Conservation (phyloP, 23 tunicate genomes). For the Styela clava region DNA sequence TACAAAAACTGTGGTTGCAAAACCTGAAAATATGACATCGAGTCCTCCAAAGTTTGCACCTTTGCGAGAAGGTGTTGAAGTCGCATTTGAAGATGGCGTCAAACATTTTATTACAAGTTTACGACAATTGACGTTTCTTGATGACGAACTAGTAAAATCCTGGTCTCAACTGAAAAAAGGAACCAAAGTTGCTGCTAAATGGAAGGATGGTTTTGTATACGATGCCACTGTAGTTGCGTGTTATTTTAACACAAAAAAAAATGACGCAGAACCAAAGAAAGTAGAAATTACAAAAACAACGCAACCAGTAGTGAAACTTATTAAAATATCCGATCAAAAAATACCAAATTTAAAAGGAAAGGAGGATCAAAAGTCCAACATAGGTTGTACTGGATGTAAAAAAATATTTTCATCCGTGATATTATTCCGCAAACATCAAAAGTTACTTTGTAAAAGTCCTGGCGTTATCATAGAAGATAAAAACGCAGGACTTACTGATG, state of each 20-base stretch:
- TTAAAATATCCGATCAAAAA: neutral
- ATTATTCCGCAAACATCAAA: conserved; percentile 47
- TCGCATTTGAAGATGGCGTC: conserved; percentile 69
- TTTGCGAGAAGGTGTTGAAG: conserved; percentile 43
- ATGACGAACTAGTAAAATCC: conserved; percentile 71
- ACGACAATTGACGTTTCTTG: conserved; percentile 42
- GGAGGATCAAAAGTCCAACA: neutral
- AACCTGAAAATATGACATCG: no score
- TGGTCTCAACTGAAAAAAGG: conserved; percentile 64
- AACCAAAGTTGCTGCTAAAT: conserved; percentile 73
- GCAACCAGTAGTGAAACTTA: neutral
- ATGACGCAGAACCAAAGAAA: neutral
- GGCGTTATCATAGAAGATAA: conserved; percentile 30
- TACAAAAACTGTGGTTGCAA: no score
- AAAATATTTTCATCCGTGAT: conserved; percentile 22
- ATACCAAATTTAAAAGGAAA: no score
- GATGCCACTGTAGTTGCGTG: conserved; percentile 58
- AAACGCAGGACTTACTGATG: conserved; percentile 3
- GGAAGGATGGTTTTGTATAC: conserved; percentile 66
- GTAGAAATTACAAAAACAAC: neutral
- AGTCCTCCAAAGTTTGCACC: no score
- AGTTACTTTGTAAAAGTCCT: conserved; percentile 36
- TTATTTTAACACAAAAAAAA: conserved; percentile 4
- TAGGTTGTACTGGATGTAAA: conserved; percentile 46
- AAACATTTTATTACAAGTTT: conserved; percentile 60